phyloP scores from a whole-genome alignment of 2,797 vertebrate species.

The Tamandua tetradactyla region DNA sequence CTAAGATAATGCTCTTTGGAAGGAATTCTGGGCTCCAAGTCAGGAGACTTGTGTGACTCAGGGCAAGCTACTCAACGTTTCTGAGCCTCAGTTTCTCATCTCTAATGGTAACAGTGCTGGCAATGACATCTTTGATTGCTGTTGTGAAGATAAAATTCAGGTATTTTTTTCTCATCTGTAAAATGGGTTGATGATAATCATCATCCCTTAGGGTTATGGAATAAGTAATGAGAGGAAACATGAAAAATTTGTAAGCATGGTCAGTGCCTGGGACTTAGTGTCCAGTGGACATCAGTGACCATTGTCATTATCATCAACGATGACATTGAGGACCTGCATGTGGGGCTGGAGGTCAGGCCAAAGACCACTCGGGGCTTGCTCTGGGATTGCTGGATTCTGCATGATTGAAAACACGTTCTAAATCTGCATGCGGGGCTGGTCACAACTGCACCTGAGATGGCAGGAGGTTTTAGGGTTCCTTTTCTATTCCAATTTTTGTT shows the following conservation, averaged over 20 bases:
- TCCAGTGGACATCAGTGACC: neutral
- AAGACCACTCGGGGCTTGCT: neutral
- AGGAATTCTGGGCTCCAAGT: neutral
- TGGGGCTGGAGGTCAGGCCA: too few relatives aligned
- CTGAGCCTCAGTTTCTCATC: neutral
- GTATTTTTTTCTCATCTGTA: constrained; percentile 15
- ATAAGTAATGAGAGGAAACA: constrained; percentile 6
- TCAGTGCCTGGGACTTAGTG: neutral
- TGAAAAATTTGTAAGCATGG: neutral
- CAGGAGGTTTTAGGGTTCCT: neutral
- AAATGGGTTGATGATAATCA: neutral
- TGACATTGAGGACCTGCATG: neutral
- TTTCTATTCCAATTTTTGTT: neutral
- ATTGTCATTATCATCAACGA: neutral
- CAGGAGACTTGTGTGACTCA: neutral
- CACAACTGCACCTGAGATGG: neutral
- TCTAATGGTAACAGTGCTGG: neutral
- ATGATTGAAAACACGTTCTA: rapidly evolving
- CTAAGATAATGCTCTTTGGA: neutral
- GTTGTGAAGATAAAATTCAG: neutral
- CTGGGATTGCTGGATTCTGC: neutral
- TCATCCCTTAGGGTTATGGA: neutral
- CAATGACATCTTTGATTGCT: neutral
- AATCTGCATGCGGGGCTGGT: too few relatives aligned
- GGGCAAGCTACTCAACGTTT: neutral